Evolutionary conservation across 2,797 vertebrate species (phyloP), one percentile per base, ranked within the genome.

Genomic region (Coreius guichenoti): DNA sequence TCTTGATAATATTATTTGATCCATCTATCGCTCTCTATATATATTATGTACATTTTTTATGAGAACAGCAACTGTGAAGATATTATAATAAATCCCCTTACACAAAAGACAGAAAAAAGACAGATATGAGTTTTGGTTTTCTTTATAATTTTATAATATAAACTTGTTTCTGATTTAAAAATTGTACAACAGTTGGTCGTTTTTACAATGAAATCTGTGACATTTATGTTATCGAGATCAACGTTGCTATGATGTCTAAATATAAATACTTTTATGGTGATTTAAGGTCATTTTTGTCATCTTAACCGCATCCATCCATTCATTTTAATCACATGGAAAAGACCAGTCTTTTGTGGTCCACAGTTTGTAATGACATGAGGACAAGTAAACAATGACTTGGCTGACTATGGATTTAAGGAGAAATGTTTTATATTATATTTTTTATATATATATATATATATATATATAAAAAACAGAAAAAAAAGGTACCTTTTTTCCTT

Each of bases 401-500:
- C 21, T 9, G 21, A 2, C 8, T 26, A 49, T 19, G 11, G 3
- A 8, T 36, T 54, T 16, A 33, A 26, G 45, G 0, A 26, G 21
- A 69, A 58, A 84, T 11, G 19, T n/a, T n/a, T n/a, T n/a, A n/a
- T n/a, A n/a, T n/a, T n/a, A n/a, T n/a, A n/a, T n/a, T n/a, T n/a
- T n/a, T n/a, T n/a, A n/a, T n/a, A n/a, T n/a, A n/a, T n/a, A n/a
- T n/a, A n/a, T n/a, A n/a, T n/a, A n/a, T n/a, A n/a, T n/a, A n/a
- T n/a, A n/a, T n/a, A n/a, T n/a, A n/a, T n/a, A n/a, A n/a, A n/a
- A n/a, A n/a, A n/a, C n/a, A n/a, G n/a, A n/a, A n/a, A n/a, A n/a
- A n/a, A n/a, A 14, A 13, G 33, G 39, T 92, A 99, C 98, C 97
- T 96, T 97, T 98, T 90, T 90, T 93, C 87, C 91, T 96, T 67